phyloP scores from a whole-genome alignment of 2,797 vertebrate genomes.

The Lacerta bilineata region DNA sequence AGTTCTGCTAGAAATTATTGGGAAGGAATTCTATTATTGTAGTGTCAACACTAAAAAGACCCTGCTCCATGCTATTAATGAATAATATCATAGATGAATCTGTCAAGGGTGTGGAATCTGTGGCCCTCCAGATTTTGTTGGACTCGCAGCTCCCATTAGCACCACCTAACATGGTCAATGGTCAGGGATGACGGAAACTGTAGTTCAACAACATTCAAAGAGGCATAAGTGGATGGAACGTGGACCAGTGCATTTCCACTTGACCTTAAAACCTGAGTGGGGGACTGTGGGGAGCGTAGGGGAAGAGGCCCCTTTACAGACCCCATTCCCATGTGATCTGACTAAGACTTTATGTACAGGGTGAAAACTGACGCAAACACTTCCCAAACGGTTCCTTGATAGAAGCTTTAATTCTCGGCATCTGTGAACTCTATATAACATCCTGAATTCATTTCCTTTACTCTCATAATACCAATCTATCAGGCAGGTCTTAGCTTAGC shows the following conservation, averaged over 20 bases:
- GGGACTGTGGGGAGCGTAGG: background rate
- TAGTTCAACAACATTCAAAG: no score
- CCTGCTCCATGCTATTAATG: no score
- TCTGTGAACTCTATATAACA: constrained; percentile 35
- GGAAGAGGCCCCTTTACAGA: background rate
- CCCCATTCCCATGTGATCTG: background rate
- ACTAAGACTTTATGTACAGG: background rate
- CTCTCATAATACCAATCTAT: constrained; percentile 58
- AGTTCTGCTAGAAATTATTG: no score
- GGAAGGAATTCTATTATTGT: no score
- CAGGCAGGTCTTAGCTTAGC: constrained; percentile 59
- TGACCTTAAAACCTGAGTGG: background rate
- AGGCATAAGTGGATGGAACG: background rate
- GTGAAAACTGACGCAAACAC: background rate
- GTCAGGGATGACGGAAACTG: no score
- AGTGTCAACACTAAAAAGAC: no score
- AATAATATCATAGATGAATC: no score
- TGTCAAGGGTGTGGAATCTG: no score
- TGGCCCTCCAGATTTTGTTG: no score
- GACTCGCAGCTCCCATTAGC: no score
- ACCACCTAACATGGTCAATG: no score
- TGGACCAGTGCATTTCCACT: background rate
- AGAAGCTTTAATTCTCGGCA: background rate
- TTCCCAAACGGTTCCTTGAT: constrained; percentile 10
- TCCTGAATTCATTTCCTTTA: constrained; percentile 61